Conservation (phyloP, 2,797 vertebrate species). For the Muscicapa comitata region DNA sequence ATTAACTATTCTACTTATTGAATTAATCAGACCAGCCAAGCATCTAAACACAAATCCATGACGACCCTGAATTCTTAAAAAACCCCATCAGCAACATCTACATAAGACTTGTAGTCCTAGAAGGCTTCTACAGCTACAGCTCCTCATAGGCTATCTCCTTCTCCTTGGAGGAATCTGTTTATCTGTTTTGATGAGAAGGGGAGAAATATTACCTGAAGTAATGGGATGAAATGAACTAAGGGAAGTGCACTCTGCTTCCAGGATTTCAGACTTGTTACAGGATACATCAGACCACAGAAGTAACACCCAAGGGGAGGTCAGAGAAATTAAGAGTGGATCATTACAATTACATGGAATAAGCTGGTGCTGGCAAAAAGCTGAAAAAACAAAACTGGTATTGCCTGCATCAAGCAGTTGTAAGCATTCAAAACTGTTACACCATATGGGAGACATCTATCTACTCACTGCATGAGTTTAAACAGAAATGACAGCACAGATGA, state of each 20-base stretch:
- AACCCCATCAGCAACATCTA: not conserved
- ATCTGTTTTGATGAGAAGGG: not conserved
- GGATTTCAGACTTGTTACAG: not conserved
- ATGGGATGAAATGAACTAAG: not conserved
- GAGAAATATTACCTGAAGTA: not conserved
- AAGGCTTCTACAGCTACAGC: not conserved
- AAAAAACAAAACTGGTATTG: not conserved
- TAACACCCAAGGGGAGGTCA: not conserved
- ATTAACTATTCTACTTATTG: not conserved
- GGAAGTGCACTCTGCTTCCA: not conserved
- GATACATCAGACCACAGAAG: not conserved
- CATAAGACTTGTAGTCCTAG: not conserved
- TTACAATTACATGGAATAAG: not conserved
- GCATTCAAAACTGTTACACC: not conserved
- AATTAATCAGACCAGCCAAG: not conserved
- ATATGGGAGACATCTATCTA: conserved; percentile 13
- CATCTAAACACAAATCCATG: not conserved
- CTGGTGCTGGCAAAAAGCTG: not conserved
- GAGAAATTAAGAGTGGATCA: not conserved
- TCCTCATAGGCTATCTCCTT: not conserved
- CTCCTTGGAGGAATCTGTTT: not conserved
- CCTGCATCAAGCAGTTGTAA: not conserved
- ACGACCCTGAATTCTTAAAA: not conserved
- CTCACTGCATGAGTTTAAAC: conserved; percentile 7
- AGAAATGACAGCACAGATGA: not conserved